Conservation (phyloP, 2,888 invertebrate genomes). For the Drosophila planitibia region DNA sequence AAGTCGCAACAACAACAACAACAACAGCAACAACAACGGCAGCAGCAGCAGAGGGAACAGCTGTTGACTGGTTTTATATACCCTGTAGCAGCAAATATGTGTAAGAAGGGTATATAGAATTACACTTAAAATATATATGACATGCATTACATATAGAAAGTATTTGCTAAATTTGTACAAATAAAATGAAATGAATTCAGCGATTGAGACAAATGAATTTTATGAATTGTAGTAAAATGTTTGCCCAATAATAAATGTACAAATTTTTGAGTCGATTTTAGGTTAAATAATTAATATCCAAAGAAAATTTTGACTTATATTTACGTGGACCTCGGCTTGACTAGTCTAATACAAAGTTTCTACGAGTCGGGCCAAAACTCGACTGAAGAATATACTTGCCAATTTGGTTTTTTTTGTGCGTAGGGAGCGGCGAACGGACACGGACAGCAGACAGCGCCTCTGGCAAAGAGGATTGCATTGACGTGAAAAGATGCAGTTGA, state of each 20-base stretch:
- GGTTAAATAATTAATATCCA: neutral
- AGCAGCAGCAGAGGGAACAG: conserved; percentile 11
- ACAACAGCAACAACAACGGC: neutral
- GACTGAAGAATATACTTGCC: neutral
- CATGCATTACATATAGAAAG: neutral
- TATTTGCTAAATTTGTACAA: neutral
- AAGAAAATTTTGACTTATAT: neutral
- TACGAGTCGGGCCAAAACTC: neutral
- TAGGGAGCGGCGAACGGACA: neutral
- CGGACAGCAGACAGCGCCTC: neutral
- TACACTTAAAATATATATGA: neutral
- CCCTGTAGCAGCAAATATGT: neutral
- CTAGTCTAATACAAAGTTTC: neutral
- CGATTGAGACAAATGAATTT: neutral
- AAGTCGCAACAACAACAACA: conserved; percentile 18
- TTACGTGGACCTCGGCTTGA: neutral
- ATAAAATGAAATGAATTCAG: neutral
- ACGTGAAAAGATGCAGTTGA: conserved; percentile 11
- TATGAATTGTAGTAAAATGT: neutral
- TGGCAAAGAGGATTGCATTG: conserved; percentile 1
- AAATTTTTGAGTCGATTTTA: neutral
- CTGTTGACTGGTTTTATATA: conserved; percentile 45
- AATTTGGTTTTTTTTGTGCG: neutral
- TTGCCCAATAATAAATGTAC: neutral
- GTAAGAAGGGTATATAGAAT: neutral